Base-by-base conservation (phyloP, 2,888 invertebrate species). In the Chrysomela aeneicollis region DNA sequence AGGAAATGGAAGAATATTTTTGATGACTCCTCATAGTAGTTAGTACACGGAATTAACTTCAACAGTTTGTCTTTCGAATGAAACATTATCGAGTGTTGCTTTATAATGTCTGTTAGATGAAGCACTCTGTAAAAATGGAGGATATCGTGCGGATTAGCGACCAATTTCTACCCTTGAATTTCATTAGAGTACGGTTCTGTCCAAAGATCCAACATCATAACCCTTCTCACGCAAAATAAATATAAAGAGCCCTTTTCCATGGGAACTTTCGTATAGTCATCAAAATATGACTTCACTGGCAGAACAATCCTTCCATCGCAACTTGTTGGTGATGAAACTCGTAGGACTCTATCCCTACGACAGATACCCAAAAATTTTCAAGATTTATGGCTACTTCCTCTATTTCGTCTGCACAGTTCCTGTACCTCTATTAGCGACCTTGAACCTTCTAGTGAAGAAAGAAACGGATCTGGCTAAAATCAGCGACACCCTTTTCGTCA, bases 271-370 rank as follows among this genome's bases (percentile, higher is more conserved):
- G 12, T 19, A 19, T 10, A 12, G 10, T 22, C 9, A 8, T 1
- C 2, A 6, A 12, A 53, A 47, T 15, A 46, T 60, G 52, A 22
- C 42, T 1, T 21, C 37, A 17, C 37, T 42, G 2, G 63, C 53
- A 6, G n/a, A 49, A n/a, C 22, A 35, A n/a, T 63, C 63, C 8
- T 63, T 63, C 49, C 35, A 47, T n/a, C 22, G 21, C 49, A 51
- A 59, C 22, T 21, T 63, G 32, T 12, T 12, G n/a, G 30, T 63
- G 4, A 32, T 63, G 53, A 63, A 63, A 59, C 46, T 63, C 0
- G 30, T 30, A 19, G 63, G 63, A 4, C 59, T 63, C 17, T 63
- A 63, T 53, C 63, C 63, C n/a, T 63, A 26, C 35, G 63, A 63
- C 9, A 59, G 18, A 9, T 59, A 32, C 26, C 49, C 37, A 19